Base-by-base conservation (phyloP, 2,113 vertebrate genomes). In the Pangasianodon hypophthalmus region DNA sequence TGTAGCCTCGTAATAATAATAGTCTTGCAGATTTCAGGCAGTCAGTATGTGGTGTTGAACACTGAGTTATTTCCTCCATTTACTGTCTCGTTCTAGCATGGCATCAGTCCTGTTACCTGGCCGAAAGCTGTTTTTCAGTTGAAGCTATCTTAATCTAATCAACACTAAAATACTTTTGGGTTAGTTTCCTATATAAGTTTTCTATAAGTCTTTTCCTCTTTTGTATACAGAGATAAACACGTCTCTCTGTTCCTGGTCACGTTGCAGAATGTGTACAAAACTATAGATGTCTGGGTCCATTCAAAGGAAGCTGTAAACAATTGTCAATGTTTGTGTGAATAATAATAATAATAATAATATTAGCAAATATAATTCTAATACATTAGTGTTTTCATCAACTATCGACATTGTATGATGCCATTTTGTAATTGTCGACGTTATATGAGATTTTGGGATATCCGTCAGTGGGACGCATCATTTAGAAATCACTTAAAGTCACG, bases 401-500 rank as follows among this genome's bases (percentile, higher is more conserved):
- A 56, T 91, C 88, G 88, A 46, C 91, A 87, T 92, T 92, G 90
- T 91, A 90, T 84, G 87, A 92, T 91, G 90, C 83, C 92, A 88
- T 86, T 69, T 91, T 91, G 88, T 94, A 92, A 86, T 62, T 87
- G 92, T 93, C 85, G 14, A 73, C 87, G 26, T 90, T 92, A 90
- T 92, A 92, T 93, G 92, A 87, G 62, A 26, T 71, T 91, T 90
- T 91, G 85, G 91, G 91, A 86, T 90, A 91, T 94, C 92, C 75
- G 24, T 18, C 44, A 16, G 29, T 67, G 84, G 60, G 84, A 46
- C 60, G 90, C 91, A 91, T 89, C 82, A 87, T 92, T 93, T 81
- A 94, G 90, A 91, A 88, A 91, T 92, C 79, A 92, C 92, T 87
- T 93, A 89, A 90, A 90, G 92, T 94, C 91, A 94, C 93, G 93